These are phyloP conservation scores for Crenuchus spilurus DNA, from an alignment of 2,797 vertebrate species.

Conservation along the genomic window DNA sequence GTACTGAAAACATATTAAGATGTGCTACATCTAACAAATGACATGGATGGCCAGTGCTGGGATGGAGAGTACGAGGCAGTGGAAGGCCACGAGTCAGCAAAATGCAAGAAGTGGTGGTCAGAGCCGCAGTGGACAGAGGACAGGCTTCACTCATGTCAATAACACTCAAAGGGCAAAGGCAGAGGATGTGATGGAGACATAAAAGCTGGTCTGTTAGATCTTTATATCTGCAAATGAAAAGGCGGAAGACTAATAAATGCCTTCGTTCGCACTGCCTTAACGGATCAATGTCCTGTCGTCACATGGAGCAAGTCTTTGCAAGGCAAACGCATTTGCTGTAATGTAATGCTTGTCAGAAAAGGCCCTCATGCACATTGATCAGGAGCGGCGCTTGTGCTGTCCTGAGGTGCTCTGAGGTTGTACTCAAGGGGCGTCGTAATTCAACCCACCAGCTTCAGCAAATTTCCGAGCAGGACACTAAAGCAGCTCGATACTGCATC, in stretches of 20 bases:
- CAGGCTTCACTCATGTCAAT: constrained; percentile 1
- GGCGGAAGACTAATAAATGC: constrained; percentile 5
- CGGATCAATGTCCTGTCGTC: constrained; percentile 48
- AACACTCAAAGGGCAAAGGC: constrained; percentile 15
- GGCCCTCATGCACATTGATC: constrained; percentile 45
- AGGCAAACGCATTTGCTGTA: constrained; percentile 77
- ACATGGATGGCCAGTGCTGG: constrained; percentile 1
- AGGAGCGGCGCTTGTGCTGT: constrained; percentile 41
- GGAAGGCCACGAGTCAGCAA: constrained; percentile 20
- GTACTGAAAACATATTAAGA: constrained; percentile 7
- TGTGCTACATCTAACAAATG: constrained; percentile 12
- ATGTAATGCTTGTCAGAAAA: constrained; percentile 70
- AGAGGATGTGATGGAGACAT: not conserved
- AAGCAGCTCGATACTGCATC: constrained; percentile 48
- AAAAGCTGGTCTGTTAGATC: constrained; percentile 1
- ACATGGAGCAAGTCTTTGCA: constrained; percentile 57
- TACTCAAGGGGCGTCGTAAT: constrained; percentile 50
- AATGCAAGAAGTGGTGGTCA: constrained; percentile 8
- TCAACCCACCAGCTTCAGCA: constrained; percentile 53
- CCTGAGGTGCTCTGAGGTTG: constrained; percentile 36
- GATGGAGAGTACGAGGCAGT: not conserved
- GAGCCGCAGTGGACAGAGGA: not conserved
- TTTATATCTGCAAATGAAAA: constrained; percentile 18
- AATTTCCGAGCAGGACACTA: constrained; percentile 44
- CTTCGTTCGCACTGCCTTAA: constrained; percentile 22